phyloP scores from a whole-genome alignment of 2,113 vertebrate genomes.

The Geothlypis trichas region DNA sequence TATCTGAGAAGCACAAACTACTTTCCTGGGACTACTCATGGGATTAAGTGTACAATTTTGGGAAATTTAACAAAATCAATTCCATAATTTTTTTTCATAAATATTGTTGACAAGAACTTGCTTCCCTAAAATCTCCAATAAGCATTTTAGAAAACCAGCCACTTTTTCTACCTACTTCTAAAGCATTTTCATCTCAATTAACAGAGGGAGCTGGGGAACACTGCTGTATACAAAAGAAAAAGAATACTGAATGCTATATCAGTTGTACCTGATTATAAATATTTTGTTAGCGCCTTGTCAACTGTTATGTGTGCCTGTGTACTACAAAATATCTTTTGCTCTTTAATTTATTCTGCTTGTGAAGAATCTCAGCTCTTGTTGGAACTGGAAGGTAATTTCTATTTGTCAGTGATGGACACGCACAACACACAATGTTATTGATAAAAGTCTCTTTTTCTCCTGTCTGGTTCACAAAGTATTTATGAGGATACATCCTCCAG shows the following conservation, averaged over 20 bases:
- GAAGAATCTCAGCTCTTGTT: not conserved
- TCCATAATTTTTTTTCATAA: not conserved
- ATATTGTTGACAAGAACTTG: not conserved
- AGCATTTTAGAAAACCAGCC: not conserved
- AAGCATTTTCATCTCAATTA: not conserved
- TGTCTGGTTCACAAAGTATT: not conserved
- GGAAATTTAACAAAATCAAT: not conserved
- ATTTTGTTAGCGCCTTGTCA: not conserved
- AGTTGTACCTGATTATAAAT: not conserved
- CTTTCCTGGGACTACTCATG: not conserved
- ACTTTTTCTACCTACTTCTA: not conserved
- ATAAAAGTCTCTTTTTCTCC: not conserved
- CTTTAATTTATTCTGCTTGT: not conserved
- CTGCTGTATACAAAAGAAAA: not conserved
- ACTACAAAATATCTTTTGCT: not conserved
- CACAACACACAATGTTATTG: accelerated
- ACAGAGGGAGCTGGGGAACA: not conserved
- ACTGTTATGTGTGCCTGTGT: not conserved
- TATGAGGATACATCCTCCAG: not conserved
- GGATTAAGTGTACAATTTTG: not conserved
- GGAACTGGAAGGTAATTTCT: not conserved
- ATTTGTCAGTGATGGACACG: not conserved
- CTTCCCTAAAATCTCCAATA: not conserved
- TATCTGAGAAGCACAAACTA: not conserved
- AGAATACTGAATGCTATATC: not conserved